Percentiles rank a stretch among this genome's conserved stretches.
These are phyloP conservation scores for Syrrhaptes paradoxus DNA, from an alignment of 2,113 vertebrate genomes.

Conservation along the genomic window DNA sequence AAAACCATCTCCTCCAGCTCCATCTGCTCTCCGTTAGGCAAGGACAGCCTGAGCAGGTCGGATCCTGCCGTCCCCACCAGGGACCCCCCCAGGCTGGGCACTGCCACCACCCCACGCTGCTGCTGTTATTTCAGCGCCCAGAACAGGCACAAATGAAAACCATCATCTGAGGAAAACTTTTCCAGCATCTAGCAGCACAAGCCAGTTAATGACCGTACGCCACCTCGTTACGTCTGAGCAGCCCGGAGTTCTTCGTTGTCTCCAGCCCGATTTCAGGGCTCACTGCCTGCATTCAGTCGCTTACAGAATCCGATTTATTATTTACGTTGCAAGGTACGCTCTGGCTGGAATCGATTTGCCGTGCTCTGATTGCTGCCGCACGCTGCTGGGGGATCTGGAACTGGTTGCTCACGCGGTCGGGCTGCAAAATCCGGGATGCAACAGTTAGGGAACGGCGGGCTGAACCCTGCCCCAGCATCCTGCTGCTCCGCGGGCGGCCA, in stretches of 20 bases:
- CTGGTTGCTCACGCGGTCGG: background rate
- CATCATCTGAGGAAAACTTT: background rate
- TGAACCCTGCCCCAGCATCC: accelerated
- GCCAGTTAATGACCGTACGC: background rate
- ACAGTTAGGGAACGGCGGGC: background rate
- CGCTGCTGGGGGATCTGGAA: background rate
- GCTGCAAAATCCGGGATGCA: background rate
- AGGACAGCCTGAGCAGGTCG: accelerated
- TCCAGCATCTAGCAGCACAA: background rate
- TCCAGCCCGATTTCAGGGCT: background rate
- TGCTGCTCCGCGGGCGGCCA: background rate
- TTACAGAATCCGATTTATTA: slow-evolving; percentile 8
- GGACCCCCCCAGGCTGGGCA: background rate
- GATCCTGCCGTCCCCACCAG: background rate
- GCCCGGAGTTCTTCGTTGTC: background rate
- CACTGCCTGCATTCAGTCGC: background rate
- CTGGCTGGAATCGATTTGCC: background rate
- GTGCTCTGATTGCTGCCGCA: slow-evolving; percentile 20
- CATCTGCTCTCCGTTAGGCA: background rate
- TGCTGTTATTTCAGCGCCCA: background rate
- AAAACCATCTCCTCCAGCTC: background rate
- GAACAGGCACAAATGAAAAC: background rate
- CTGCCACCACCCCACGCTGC: background rate
- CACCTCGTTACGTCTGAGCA: background rate
- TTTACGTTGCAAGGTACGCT: slow-evolving; percentile 5